Conservation (phyloP, 1,140 invertebrate genomes). For the Macrotrachela quadricornifera region DNA sequence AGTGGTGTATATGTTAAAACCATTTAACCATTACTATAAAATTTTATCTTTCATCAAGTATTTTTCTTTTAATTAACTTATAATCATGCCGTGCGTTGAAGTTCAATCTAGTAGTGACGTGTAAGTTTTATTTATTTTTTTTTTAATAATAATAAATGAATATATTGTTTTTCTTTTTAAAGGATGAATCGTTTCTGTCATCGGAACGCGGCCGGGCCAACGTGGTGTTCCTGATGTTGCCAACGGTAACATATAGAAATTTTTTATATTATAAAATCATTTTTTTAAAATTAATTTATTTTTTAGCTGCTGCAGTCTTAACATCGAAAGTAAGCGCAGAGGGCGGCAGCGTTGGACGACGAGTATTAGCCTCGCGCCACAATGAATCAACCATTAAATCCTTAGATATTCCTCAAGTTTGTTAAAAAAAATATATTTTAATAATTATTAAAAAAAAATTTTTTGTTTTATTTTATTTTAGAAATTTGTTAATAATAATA, state of each 20-base stretch:
- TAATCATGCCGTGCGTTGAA: no score
- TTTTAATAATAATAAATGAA: no score
- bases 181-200: slow-evolving; percentile 45
- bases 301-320: background rate
- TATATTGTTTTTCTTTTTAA: slow-evolving; percentile 11
- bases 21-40: no score
- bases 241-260: slow-evolving; percentile 36
- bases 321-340: slow-evolving; percentile 36
- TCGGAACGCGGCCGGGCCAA: slow-evolving; percentile 89
- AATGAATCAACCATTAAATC: background rate
- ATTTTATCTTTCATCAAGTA: no score
- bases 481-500: no score
- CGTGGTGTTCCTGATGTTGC: slow-evolving; percentile 84
- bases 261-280: slow-evolving; percentile 2
- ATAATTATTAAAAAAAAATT: no score
- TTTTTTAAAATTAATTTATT: slow-evolving; percentile 1
- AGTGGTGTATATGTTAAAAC: no score
- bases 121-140: no score
- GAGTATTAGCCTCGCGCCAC: slow-evolving; percentile 1
- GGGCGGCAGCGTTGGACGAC: slow-evolving; percentile 52
- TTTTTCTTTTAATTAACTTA: no score
- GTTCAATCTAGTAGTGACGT: no score
- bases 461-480: no score
- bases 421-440: no score
- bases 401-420: background rate